Base-by-base conservation (phyloP, 2,888 invertebrate genomes). In the Tethea ocularis region DNA sequence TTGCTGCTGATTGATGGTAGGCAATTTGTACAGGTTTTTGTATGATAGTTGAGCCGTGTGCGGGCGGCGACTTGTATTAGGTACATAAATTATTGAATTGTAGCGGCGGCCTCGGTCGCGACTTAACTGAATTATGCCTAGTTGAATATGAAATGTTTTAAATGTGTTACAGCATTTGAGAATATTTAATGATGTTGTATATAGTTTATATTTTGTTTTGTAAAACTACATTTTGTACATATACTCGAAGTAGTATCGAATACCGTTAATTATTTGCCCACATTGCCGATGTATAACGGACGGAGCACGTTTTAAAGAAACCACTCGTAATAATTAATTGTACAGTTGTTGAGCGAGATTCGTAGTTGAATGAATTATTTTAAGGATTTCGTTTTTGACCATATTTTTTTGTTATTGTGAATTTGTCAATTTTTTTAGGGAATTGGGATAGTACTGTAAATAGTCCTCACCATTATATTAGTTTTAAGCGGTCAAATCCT, bases 341-440 rank as follows among this genome's bases (percentile, higher is more conserved):
- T 93, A 93, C 91, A 93, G 91, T 91, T 91, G 89, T 92, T 91
- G 83, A 86, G 86, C 82, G 88, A 90, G 87, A 91, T 90, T 91
- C 82, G 86, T 90, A 91, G 86, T 86, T 88, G 87, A 91, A 89
- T 88, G 84, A 86, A 87, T 88, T 91, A 88, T 86, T 88, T 89
- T 87, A 88, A 91, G 84, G 84, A 80, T 84, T 89, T 89, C 80
- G 86, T 88, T 91, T 90, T 86, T 85, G 82, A 86, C 78, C 78
- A 82, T 84, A 33, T 53, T 46, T 87, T 93, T 33, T 94, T 94
- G 92, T 94, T 94, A 93, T 87, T 94, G 94, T 94, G 94, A 94
- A 94, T 94, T 94, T 94, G 94, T 95, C 94, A 95, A 94, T 95
- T 95, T 94, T 82, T 94, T 94, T 95, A 94, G 94, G 95, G 94